phyloP scores from a whole-genome alignment of 2,888 invertebrate genomes.

The Andrena chrysosceles region DNA sequence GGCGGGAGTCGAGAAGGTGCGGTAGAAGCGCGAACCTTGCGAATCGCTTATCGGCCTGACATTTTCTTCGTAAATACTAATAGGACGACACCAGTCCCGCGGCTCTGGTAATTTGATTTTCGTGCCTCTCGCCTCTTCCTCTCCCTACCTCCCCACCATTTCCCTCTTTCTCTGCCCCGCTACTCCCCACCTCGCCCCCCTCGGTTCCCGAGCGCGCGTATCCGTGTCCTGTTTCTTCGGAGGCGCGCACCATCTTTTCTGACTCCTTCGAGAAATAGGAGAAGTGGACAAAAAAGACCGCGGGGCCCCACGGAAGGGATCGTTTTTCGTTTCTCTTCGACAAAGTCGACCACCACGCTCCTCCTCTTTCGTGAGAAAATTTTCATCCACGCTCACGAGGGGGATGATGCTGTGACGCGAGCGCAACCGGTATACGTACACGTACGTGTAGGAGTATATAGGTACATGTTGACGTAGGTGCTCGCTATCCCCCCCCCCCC shows the following conservation, averaged over 20 bases:
- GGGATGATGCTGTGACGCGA: conserved; percentile 53
- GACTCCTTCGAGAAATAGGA: conserved; percentile 48
- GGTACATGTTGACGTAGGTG: conserved; percentile 28
- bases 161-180: background rate
- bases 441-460: background rate
- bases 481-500: conserved; percentile 11
- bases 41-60: conserved; percentile 78
- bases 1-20: conserved; percentile 69
- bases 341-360: conserved; percentile 46
- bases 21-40: conserved; percentile 64
- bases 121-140: conserved; percentile 20
- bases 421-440: conserved; percentile 42
- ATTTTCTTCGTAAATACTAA: conserved; percentile 81
- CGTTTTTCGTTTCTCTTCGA: conserved; percentile 61
- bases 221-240: conserved; percentile 35
- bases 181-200: background rate
- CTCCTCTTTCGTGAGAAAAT: conserved; percentile 76
- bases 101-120: conserved; percentile 55
- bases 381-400: conserved; percentile 66
- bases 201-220: background rate
- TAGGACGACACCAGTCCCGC: conserved; percentile 69
- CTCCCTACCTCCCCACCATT: background rate
- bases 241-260: conserved; percentile 16
- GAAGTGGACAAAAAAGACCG: conserved; percentile 32
- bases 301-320: conserved; percentile 38